Base-by-base conservation (phyloP, 2,113 vertebrate genomes). In the Hyaena hyaena region DNA sequence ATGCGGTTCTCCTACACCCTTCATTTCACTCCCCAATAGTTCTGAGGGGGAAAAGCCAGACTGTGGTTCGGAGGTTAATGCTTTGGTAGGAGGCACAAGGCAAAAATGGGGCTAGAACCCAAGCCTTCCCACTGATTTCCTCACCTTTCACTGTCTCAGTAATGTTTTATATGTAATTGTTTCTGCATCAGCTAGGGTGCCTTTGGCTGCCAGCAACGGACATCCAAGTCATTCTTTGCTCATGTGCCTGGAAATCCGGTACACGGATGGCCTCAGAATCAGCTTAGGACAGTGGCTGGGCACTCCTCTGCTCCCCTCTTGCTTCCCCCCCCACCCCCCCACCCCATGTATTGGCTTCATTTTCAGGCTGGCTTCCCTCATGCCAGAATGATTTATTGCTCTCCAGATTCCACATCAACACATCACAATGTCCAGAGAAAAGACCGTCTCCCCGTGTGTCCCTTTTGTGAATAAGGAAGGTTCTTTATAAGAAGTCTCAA, bases 241-340 rank as follows among this genome's bases (percentile, higher is more conserved):
- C 21, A 0, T 3, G 23, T 26, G n/a, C n/a, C 63, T 17, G 21
- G 58, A 65, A 53, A 83, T 1, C 1, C 39, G 23, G 2, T 15
- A 58, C 55, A 61, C 5, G 5, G n/a, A 24, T 0, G 31, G 45
- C 80, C 39, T 66, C 82, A 33, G 84, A 45, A 7, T 33, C 84
- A 31, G 39, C 3, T 1, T 2, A 31, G 24, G 9, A 50, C 39
- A 0, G 7, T 0, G 39, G 39, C 69, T 43, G 69, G 28, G 65
- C 1, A 15, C 33, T 21, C 7, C 68, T 55, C 85, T 31, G 45
- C 19, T 39, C 35, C 21, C 66, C 73, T n/a, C 74, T 48, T 63
- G 71, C 68, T 77, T 80, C 53, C 48, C 10, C 48, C 48, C 50
- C 53, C 53, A 1, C 45, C 12, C 11, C 83, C 5, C 53, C 65